Percentiles rank a stretch among this genome's conserved stretches.
Evolutionary conservation across 2,888 invertebrate genomes (phyloP).

Genomic region (Carcina quercana): DNA sequence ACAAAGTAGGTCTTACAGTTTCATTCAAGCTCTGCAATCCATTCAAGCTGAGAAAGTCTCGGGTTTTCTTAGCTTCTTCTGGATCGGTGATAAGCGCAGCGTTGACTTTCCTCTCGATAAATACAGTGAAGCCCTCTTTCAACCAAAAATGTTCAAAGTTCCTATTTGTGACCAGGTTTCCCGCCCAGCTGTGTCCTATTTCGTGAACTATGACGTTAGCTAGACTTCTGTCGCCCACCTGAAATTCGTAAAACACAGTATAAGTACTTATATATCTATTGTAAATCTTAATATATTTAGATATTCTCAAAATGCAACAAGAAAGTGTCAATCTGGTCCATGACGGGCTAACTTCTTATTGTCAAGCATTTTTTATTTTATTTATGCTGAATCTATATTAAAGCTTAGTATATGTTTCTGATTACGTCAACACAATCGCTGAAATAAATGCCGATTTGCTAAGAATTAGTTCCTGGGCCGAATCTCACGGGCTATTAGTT

Average conservation of each 20-base stretch:
- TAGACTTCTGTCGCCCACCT: slow-evolving; percentile 94
- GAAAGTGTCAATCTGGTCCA: no score
- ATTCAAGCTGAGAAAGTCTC: slow-evolving; percentile 87
- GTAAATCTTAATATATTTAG: background rate
- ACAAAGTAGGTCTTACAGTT: no score
- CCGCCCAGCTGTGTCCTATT: slow-evolving; percentile 96
- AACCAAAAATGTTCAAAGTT: slow-evolving; percentile 98
- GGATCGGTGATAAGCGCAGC: slow-evolving; percentile 79
- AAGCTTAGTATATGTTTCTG: no score
- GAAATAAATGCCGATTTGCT: no score
- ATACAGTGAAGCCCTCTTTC: slow-evolving; percentile 96
- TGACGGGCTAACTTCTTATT: no score
- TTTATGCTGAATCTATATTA: no score
- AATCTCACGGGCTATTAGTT: no score
- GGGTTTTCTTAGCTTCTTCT: slow-evolving; percentile 56
- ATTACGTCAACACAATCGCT: no score
- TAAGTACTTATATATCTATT: background rate
- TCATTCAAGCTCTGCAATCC: slow-evolving; percentile 85
- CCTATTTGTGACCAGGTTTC: slow-evolving; percentile 94
- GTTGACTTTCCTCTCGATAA: slow-evolving; percentile 87
- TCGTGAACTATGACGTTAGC: slow-evolving; percentile 96
- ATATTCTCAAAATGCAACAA: no score
- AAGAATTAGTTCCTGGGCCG: no score
- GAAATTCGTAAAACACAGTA: slow-evolving; percentile 8
- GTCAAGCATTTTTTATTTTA: no score